Percentiles rank a stretch among this genome's conserved stretches.
phyloP scores from a whole-genome alignment of 2,797 vertebrate genomes.

The Neoniphon sammara region DNA sequence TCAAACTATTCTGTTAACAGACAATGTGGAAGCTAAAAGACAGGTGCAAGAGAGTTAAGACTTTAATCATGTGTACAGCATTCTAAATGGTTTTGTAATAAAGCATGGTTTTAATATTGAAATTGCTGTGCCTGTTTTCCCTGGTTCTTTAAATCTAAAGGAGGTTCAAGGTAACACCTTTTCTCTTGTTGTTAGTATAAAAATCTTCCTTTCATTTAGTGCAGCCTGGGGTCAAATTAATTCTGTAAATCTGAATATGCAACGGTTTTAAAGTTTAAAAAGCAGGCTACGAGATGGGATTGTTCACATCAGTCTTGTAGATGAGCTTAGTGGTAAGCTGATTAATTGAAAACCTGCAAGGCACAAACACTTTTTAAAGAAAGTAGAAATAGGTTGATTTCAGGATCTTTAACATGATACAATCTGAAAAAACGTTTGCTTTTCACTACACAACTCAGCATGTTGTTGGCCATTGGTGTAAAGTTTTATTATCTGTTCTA shows the following conservation, averaged over 20 bases:
- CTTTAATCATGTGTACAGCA: too few relatives aligned
- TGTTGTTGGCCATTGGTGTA: neutral
- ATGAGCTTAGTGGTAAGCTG: constrained; percentile 3
- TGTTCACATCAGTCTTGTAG: neutral
- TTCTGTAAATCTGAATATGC: neutral
- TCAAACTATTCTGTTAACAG: too few relatives aligned
- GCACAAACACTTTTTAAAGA: neutral
- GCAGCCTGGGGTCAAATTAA: neutral
- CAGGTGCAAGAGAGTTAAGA: too few relatives aligned
- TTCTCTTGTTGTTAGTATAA: neutral
- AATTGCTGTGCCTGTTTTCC: too few relatives aligned
- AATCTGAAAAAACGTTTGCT: neutral
- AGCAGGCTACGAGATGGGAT: neutral
- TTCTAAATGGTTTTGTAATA: too few relatives aligned
- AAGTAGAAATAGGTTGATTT: neutral
- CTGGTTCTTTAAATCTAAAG: too few relatives aligned
- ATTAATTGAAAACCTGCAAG: constrained; percentile 36
- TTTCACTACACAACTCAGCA: constrained; percentile 7
- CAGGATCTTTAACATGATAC: neutral
- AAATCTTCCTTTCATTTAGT: neutral
- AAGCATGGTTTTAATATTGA: too few relatives aligned
- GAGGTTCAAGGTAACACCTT: neutral
- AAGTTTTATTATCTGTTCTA: constrained; percentile 2
- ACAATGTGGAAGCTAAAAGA: too few relatives aligned
- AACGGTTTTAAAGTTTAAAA: neutral